phyloP scores from a whole-genome alignment of 2,113 vertebrate species.

The Cyphomyrus plagiostoma region DNA sequence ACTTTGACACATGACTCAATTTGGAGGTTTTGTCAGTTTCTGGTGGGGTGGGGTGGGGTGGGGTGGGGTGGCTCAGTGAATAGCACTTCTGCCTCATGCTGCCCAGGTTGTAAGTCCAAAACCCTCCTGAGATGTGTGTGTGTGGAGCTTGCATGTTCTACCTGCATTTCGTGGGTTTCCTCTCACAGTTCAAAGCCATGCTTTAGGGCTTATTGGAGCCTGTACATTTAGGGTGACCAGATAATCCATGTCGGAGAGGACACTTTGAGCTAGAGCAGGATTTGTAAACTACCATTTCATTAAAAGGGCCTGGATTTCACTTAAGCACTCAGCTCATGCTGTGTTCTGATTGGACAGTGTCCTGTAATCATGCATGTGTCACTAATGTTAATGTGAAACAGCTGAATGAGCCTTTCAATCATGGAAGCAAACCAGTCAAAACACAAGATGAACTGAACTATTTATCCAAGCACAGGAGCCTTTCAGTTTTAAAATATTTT shows the following conservation, averaged over 20 bases:
- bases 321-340: background rate
- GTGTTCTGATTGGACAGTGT: background rate
- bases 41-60: background rate
- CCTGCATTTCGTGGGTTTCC: background rate
- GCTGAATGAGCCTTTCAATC: background rate
- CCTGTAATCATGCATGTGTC: background rate
- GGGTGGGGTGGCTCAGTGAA: background rate
- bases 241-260: background rate
- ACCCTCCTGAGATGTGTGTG: background rate
- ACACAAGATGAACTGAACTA: background rate
- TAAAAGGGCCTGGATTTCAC: background rate
- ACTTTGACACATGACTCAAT: background rate
- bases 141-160: background rate
- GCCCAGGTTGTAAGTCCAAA: background rate
- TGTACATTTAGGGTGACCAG: background rate
- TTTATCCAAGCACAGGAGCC: background rate
- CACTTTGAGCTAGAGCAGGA: background rate
- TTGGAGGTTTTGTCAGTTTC: background rate
- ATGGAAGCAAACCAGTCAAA: background rate
- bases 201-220: background rate
- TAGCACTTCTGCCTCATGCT: background rate
- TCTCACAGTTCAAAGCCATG: background rate
- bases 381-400: background rate
- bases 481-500: background rate
- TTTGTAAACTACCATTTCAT: background rate